Evolutionary conservation across 2,113 vertebrate genomes (phyloP), one percentile per base, ranked within the genome.

Genomic region (Channa maculata): DNA sequence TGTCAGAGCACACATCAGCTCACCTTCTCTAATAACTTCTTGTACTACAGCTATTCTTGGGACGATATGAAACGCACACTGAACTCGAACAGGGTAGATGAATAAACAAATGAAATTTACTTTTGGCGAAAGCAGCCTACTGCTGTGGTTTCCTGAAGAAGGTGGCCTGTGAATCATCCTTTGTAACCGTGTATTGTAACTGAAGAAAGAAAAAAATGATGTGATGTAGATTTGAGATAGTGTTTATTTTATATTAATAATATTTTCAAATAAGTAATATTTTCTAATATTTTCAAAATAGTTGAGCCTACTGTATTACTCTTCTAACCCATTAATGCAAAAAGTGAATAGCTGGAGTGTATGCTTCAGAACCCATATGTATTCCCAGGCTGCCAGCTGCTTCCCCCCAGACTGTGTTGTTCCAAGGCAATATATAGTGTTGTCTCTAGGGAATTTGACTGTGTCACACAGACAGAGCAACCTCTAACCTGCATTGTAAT

Each of bases 141-240:
- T 75, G 2, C 74, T 85, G 88, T 81, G 80, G 79, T 90, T 90
- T 92, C 75, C 88, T 87, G 79, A 83, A 69, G 79, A 70, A 65
- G 71, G 63, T 80, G 44, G 68, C 66, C 73, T 80, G 48, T 79
- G 78, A 88, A 73, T 86, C 83, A 53, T 88, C 44, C 61, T 75
- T 79, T 71, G 63, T 66, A 50, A 49, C 63, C 48, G 41, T 64
- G 65, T 8, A 61, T 4, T n/a, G 24, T 53, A 53, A 62, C 63
- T 58, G 39, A 80, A 65, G 39, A 51, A 62, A 49, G 34, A 49
- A 82, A 24, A 24, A 24, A 24, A 24, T 24, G 1, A 24, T 24
- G 24, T 24, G 24, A 24, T 61, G 58, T 44, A 54, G 36, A 74
- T 66, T 15, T 60, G 33, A 81, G 62, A 74, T 72, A 8, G 8